Evolutionary conservation across 37 sponge, comb jelly and placozoan genomes (phyloP), one percentile per base, ranked within the genome.

Genomic region (Bolinopsis microptera): DNA sequence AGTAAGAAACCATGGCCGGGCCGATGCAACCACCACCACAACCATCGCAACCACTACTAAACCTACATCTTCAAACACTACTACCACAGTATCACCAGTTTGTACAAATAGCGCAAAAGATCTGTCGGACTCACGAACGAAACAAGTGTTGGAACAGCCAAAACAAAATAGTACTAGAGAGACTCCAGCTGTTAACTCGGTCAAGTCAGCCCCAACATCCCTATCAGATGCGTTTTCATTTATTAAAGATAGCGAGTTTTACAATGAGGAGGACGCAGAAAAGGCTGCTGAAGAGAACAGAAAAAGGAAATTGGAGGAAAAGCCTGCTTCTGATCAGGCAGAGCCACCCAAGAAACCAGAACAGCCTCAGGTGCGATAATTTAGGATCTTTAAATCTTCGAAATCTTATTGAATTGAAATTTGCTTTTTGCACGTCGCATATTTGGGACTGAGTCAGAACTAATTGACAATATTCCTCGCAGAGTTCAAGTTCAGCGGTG

Each of bases 141-240:
- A n/a, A n/a, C n/a, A n/a, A n/a, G n/a, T n/a, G n/a, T n/a, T n/a
- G n/a, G n/a, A n/a, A n/a, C n/a, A n/a, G n/a, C n/a, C n/a, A n/a
- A n/a, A n/a, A n/a, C n/a, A n/a, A n/a, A n/a, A n/a, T n/a, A n/a
- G n/a, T n/a, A n/a, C n/a, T n/a, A n/a, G n/a, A n/a, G n/a, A n/a
- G n/a, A n/a, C n/a, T n/a, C n/a, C n/a, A n/a, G n/a, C n/a, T n/a
- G n/a, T n/a, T n/a, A n/a, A n/a, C n/a, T n/a, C n/a, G n/a, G n/a
- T 13, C 61, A 48, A 48, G 5, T 13, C 61, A 48, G 61, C 9
- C 21, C 3, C 80, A 8, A 35, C 1, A 35, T 34, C 35, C 32
- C 21, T 77, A 77, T 77, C 80, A 28, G 80, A 1, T 35, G 80
- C 80, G 35, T 77, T 77, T 35, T 77, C 80, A 0, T 35, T 34